These are phyloP conservation scores for Tetragonula carbonaria DNA, from an alignment of 2,888 invertebrate genomes.

Conservation along the genomic window DNA sequence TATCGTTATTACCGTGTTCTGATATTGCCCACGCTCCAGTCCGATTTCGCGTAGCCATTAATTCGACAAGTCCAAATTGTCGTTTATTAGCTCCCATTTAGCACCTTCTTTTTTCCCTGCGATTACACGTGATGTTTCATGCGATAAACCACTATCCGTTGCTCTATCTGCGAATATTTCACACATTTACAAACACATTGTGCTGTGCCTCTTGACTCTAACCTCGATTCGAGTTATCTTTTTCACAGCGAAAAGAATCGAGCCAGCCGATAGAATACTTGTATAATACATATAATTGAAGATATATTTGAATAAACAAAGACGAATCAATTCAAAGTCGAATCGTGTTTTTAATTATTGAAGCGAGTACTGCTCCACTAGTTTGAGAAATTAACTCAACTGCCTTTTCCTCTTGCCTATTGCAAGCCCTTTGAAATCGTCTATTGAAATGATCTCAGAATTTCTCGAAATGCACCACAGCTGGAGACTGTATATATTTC, in stretches of 20 bases:
- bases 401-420: accelerated
- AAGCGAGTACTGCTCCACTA: background rate
- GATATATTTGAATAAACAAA: too few relatives aligned
- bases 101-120: too few relatives aligned
- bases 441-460: background rate
- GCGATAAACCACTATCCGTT: background rate
- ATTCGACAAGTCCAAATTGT: background rate
- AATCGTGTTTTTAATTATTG: too few relatives aligned
- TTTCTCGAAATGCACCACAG: background rate
- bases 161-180: background rate
- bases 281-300: too few relatives aligned
- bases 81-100: background rate
- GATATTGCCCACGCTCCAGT: background rate
- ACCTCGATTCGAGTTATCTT: background rate
- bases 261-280: too few relatives aligned
- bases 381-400: background rate
- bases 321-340: too few relatives aligned
- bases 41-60: background rate
- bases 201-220: background rate
- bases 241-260: background rate
- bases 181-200: background rate
- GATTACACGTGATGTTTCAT: background rate
- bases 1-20: background rate
- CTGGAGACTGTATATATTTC: too few relatives aligned
- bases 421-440: background rate